Base-by-base conservation (phyloP, 2,888 invertebrate species). In the Caenorhabditis uteleia region DNA sequence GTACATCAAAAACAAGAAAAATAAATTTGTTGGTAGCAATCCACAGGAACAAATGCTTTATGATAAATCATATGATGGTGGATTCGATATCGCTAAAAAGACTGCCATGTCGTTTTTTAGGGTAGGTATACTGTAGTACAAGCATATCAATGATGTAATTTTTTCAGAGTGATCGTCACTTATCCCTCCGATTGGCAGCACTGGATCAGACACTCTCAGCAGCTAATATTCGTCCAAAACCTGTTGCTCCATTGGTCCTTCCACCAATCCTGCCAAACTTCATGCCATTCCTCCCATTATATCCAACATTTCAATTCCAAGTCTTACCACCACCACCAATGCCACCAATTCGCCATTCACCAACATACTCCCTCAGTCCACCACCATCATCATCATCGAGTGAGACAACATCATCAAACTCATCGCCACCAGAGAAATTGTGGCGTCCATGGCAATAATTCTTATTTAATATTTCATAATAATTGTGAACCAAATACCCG, bases 361-460 rank as follows among this genome's bases (percentile, higher is more conserved):
- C 64, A 10, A 12, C 64, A n/a, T 57, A 64, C 26, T 64, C 64
- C 3, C 29, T 64, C 20, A 57, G 57, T 10, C 54, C 57, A 6
- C 57, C 64, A 16, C 62, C 62, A 27, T 61, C 61, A 5, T 31
- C 46, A 8, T 61, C 64, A 42, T 64, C 64, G 10, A 48, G 57
- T n/a, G 64, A 64, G 18, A 23, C 40, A 16, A 7, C 51, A n/a
- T 43, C 62, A 3, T 47, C 62, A 0, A 45, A 48, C 27, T 5
- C 20, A 4, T 38, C 27, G 38, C 42, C 36, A 46, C 49, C n/a
- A n/a, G n/a, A n/a, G n/a, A n/a, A n/a, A n/a, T n/a, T n/a, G n/a
- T n/a, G n/a, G n/a, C n/a, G n/a, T n/a, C n/a, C n/a, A n/a, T n/a
- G n/a, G n/a, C n/a, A n/a, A n/a, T n/a, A n/a, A n/a, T n/a, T n/a